phyloP scores from a whole-genome alignment of 1,140 invertebrate genomes.

The Arctopsyche grandis region DNA sequence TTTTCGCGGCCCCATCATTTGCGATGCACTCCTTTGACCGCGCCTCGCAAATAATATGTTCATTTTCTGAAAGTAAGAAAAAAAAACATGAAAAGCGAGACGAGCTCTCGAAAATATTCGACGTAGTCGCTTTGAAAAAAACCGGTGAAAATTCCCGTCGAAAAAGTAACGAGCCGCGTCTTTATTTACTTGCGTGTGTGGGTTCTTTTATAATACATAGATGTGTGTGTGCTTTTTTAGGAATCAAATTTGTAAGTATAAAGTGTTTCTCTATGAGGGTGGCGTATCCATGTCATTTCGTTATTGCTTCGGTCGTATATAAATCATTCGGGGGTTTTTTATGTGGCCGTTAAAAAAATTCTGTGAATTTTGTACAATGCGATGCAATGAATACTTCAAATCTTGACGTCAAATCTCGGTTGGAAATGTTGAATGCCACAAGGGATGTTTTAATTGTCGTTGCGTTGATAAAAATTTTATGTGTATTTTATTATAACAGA shows the following conservation, averaged over 20 bases:
- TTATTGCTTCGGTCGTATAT: background rate
- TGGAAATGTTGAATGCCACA: background rate
- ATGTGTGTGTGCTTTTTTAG: background rate
- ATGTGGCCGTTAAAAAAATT: background rate
- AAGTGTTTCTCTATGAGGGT: background rate
- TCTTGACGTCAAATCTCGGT: background rate
- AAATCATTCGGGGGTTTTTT: constrained; percentile 16
- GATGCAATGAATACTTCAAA: background rate
- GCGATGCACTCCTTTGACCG: background rate
- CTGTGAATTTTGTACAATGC: background rate
- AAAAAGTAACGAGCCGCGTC: too few species aligned
- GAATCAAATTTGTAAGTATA: background rate
- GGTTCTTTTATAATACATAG: too few species aligned
- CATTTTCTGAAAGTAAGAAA: background rate
- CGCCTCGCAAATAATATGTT: background rate
- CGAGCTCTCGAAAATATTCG: background rate
- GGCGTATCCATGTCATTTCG: constrained; percentile 1
- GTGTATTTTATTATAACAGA: too few species aligned
- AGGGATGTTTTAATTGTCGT: too few species aligned
- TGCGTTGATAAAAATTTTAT: too few species aligned
- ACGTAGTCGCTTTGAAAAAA: background rate
- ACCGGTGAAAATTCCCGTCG: too few species aligned
- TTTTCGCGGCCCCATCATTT: too few species aligned
- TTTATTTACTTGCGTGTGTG: too few species aligned
- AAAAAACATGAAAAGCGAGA: background rate